A percentile compares a stretch with the other conserved stretches of the same genome.
These are phyloP conservation scores for Pterocles orientalis DNA, from an alignment of 2,113 vertebrate species.

Conservation along the genomic window DNA sequence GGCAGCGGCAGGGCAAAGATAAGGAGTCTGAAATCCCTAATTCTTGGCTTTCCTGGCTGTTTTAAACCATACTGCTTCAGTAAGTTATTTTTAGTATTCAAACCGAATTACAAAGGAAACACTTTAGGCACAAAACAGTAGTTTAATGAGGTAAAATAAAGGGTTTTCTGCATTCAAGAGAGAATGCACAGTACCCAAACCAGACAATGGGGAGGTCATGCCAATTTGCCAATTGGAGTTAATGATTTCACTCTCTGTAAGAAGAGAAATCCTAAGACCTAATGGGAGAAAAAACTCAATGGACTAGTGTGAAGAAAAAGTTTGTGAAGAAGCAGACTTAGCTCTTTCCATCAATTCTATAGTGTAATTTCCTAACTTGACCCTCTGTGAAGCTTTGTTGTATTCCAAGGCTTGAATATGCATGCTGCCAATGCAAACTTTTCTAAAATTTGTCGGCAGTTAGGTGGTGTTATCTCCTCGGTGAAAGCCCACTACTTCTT, in stretches of 20 bases:
- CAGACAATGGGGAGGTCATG: background rate
- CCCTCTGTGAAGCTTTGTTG: background rate
- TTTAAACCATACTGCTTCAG: background rate
- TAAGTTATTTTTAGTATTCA: background rate
- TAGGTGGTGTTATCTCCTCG: background rate
- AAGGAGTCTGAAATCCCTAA: background rate
- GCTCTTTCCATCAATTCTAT: background rate
- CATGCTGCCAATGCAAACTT: background rate
- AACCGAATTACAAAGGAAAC: background rate
- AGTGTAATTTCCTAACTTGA: background rate
- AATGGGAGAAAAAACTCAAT: background rate
- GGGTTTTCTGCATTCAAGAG: background rate
- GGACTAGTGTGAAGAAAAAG: background rate
- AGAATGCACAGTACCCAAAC: background rate
- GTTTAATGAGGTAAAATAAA: background rate
- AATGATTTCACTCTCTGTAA: background rate
- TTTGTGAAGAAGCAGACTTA: background rate
- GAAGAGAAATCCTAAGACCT: background rate
- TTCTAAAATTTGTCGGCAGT: background rate
- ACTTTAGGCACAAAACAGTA: background rate
- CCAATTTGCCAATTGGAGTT: conserved; percentile 1
- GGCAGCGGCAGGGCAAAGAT: background rate
- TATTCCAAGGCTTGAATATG: background rate
- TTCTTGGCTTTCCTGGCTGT: background rate
- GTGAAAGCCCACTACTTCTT: rapidly evolving